A percentile compares a stretch with the other conserved stretches of the same genome.
Conservation (phyloP, 2,113 vertebrate species). For the Circaetus cinerascens region DNA sequence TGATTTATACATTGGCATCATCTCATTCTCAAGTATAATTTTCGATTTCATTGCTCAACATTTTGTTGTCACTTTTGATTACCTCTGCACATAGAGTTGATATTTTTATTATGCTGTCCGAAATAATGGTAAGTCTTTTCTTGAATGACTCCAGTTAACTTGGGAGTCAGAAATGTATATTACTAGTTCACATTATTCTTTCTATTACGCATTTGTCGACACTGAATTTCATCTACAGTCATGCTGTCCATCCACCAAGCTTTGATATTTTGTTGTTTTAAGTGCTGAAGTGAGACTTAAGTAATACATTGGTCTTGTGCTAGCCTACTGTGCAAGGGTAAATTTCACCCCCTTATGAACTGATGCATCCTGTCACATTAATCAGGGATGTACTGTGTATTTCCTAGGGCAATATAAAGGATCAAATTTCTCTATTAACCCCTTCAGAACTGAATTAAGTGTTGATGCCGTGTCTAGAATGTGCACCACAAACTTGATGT, state of each 20-base stretch:
- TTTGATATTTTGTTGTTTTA: not conserved
- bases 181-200: not conserved
- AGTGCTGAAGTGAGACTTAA: constrained; percentile 23
- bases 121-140: not conserved
- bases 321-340: constrained; percentile 4
- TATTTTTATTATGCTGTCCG: not conserved
- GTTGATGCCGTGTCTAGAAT: not conserved
- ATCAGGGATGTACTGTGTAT: constrained; percentile 25
- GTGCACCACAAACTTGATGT: not conserved
- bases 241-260: not conserved
- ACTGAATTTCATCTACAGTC: not conserved
- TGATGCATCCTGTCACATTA: constrained; percentile 62
- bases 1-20: not conserved
- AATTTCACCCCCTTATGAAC: constrained; percentile 58
- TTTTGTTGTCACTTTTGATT: constrained; percentile 3
- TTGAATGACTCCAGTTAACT: not conserved
- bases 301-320: not conserved
- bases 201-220: not conserved
- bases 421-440: constrained; percentile 52
- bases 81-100: not conserved
- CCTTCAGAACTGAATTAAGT: not conserved
- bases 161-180: not conserved
- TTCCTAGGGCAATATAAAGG: constrained; percentile 42
- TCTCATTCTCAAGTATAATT: not conserved
- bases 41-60: not conserved